A percentile compares a stretch with the other conserved stretches of the same genome.
phyloP scores from a whole-genome alignment of 2,797 vertebrate species.

The Phyllotis vaccarum region DNA sequence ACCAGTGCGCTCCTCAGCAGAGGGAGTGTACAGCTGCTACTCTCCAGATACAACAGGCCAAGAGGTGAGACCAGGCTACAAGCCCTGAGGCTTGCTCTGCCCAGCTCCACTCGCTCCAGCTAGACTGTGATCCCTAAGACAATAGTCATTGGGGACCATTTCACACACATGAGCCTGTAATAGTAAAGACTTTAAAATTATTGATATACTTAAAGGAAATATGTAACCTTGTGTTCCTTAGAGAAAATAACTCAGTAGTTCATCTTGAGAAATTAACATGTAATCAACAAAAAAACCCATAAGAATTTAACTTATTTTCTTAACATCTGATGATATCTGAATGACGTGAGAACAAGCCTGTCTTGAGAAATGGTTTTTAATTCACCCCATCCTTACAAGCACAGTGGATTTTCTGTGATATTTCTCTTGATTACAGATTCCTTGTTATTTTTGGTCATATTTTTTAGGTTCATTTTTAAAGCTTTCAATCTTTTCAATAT shows the following conservation, averaged over 20 bases:
- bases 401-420: neutral
- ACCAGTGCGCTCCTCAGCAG: neutral
- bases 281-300: neutral
- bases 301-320: neutral
- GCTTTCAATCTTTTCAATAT: neutral
- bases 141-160: neutral
- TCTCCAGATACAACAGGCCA: neutral
- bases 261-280: neutral
- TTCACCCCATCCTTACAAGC: neutral
- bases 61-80: neutral
- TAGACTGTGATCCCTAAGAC: neutral
- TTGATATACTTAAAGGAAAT: neutral
- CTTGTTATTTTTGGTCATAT: neutral
- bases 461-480: neutral
- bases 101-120: neutral
- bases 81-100: neutral
- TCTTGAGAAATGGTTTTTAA: neutral
- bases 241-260: neutral
- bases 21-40: neutral
- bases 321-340: neutral
- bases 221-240: neutral
- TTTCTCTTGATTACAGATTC: neutral
- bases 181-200: slow-evolving; percentile 14
- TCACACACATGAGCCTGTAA: neutral
- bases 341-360: neutral